These are phyloP conservation scores for Gerosis bhagava DNA, from an alignment of 2,888 invertebrate genomes.

Conservation along the genomic window DNA sequence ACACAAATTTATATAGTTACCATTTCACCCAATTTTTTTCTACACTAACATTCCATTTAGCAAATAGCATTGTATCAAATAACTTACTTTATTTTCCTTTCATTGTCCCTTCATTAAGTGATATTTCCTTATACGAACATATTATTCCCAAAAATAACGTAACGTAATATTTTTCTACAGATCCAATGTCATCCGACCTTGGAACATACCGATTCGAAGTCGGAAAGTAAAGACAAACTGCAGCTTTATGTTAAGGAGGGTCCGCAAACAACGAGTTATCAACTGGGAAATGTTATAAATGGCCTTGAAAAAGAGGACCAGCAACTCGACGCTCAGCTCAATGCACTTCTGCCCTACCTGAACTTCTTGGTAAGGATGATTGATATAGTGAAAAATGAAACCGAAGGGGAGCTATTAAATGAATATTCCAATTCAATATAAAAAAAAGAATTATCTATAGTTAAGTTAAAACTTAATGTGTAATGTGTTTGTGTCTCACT, in stretches of 20 bases:
- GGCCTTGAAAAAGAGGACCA: conserved; percentile 33
- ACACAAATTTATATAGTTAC: no score
- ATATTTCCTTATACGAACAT: no score
- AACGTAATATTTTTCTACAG: no score
- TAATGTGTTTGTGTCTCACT: no score
- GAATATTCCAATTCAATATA: conserved; percentile 4
- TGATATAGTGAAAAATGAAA: background rate
- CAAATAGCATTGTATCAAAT: no score
- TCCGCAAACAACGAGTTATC: conserved; percentile 26
- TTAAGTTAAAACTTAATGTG: no score
- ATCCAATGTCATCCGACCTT: conserved; percentile 26
- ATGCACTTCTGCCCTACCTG: conserved; percentile 34
- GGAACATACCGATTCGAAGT: conserved; percentile 17
- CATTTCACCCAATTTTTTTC: no score
- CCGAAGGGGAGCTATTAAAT: background rate
- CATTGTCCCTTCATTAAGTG: no score
- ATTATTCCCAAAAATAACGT: no score
- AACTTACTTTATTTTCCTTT: no score
- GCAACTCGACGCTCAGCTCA: conserved; percentile 28
- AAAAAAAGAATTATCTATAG: no score
- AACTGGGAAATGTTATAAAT: conserved; percentile 27
- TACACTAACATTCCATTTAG: no score
- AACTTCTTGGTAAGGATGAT: conserved; percentile 38
- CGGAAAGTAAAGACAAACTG: conserved; percentile 22
- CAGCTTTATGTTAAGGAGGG: conserved; percentile 33